phyloP scores from a whole-genome alignment of 2,797 vertebrate genomes.

The Zalophus californianus region DNA sequence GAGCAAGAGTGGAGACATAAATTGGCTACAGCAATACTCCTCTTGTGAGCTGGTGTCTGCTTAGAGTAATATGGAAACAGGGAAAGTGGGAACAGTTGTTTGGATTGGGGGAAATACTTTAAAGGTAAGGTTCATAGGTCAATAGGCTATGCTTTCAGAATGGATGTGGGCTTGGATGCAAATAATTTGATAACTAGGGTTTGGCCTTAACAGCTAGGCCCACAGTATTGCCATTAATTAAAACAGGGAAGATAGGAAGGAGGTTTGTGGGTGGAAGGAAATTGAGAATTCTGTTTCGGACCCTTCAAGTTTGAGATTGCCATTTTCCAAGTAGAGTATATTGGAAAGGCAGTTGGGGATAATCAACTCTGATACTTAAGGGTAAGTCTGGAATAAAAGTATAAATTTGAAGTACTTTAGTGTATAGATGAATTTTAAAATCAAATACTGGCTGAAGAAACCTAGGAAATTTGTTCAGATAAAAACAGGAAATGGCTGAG shows the following conservation, averaged over 20 bases:
- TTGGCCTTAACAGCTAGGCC: not conserved
- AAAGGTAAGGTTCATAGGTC: not conserved
- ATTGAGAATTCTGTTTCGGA: not conserved
- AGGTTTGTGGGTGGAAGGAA: not conserved
- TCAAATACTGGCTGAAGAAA: not conserved
- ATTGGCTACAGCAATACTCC: too few relatives aligned
- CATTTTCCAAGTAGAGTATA: not conserved
- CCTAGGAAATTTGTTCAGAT: not conserved
- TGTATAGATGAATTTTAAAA: not conserved
- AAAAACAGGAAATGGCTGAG: not conserved
- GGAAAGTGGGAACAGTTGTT: not conserved
- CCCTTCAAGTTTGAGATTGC: not conserved
- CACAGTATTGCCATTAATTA: not conserved
- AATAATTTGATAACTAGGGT: not conserved
- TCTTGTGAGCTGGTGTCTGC: not conserved
- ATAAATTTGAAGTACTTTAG: not conserved
- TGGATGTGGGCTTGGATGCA: not conserved
- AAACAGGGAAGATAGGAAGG: not conserved
- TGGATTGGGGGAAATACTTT: not conserved
- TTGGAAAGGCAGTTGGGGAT: not conserved
- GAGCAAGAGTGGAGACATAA: too few relatives aligned
- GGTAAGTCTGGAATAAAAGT: not conserved
- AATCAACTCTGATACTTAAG: not conserved
- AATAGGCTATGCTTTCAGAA: not conserved
- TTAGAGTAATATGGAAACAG: not conserved